Conservation (phyloP, 1,140 invertebrate genomes). For the Drosophila kohkoa region DNA sequence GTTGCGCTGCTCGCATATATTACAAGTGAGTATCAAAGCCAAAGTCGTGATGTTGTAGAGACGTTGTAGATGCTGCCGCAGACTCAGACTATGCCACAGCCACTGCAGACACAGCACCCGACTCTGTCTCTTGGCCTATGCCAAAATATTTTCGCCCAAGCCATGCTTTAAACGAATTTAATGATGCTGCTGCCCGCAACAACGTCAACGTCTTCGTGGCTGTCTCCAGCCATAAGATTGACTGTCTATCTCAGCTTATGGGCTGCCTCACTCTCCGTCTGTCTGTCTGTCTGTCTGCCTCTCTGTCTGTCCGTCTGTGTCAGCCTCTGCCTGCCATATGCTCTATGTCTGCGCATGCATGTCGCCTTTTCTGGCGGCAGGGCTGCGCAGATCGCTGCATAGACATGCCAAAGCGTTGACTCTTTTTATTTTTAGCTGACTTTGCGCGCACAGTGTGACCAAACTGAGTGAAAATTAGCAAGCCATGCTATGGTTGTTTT, state of each 20-base stretch:
- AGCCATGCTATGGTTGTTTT: not conserved
- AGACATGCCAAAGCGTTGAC: slow-evolving; percentile 79
- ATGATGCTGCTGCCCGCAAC: slow-evolving; percentile 70
- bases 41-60: slow-evolving; percentile 79
- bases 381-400: slow-evolving; percentile 60
- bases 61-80: slow-evolving; percentile 50
- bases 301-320: slow-evolving; percentile 39
- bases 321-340: slow-evolving; percentile 61
- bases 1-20: slow-evolving; percentile 64
- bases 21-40: slow-evolving; percentile 59
- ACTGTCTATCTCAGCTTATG: slow-evolving; percentile 70
- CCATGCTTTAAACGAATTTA: slow-evolving; percentile 77
- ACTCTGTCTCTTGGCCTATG: slow-evolving; percentile 38
- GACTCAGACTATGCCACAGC: slow-evolving; percentile 11
- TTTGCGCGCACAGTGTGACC: slow-evolving; percentile 62
- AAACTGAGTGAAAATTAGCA: not conserved
- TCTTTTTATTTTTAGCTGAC: slow-evolving; percentile 81
- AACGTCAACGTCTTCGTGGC: slow-evolving; percentile 49
- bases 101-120: slow-evolving; percentile 7
- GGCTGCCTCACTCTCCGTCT: slow-evolving; percentile 13
- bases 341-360: slow-evolving; percentile 75
- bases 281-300: slow-evolving; percentile 18
- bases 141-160: slow-evolving; percentile 67
- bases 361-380: slow-evolving; percentile 70
- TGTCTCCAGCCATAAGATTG: slow-evolving; percentile 76